phyloP scores from a whole-genome alignment of 1,140 invertebrate genomes.

The Ceratitis capitata region DNA sequence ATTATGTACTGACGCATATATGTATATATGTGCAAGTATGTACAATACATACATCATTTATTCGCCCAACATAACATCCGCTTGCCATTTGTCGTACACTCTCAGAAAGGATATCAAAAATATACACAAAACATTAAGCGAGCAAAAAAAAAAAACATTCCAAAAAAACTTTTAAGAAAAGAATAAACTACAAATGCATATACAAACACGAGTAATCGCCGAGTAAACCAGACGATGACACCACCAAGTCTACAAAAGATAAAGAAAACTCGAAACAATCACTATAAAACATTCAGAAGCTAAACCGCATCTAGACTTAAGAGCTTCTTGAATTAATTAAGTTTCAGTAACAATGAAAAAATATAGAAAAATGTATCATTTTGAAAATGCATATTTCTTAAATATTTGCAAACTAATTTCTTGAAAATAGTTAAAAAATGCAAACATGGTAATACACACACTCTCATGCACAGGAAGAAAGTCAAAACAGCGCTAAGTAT shows the following conservation, averaged over 20 bases:
- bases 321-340: background rate
- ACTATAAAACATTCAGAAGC: background rate
- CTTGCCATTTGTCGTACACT: background rate
- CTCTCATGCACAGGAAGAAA: background rate
- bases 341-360: background rate
- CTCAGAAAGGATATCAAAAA: background rate
- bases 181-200: background rate
- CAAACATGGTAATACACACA: background rate
- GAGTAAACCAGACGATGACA: background rate
- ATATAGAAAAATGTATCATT: background rate
- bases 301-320: background rate
- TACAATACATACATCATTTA: background rate
- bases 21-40: background rate
- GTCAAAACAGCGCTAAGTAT: background rate
- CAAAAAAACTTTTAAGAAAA: background rate
- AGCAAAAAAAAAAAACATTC: background rate
- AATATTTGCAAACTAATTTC: background rate
- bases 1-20: background rate
- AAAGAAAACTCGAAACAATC: background rate
- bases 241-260: background rate
- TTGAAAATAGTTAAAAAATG: background rate
- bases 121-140: background rate
- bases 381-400: background rate
- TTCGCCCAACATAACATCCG: background rate
- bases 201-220: background rate